Percentiles rank a stretch among this genome's conserved stretches.
Conservation (phyloP, 2,888 invertebrate genomes). For the Listrodromus nycthemerus region DNA sequence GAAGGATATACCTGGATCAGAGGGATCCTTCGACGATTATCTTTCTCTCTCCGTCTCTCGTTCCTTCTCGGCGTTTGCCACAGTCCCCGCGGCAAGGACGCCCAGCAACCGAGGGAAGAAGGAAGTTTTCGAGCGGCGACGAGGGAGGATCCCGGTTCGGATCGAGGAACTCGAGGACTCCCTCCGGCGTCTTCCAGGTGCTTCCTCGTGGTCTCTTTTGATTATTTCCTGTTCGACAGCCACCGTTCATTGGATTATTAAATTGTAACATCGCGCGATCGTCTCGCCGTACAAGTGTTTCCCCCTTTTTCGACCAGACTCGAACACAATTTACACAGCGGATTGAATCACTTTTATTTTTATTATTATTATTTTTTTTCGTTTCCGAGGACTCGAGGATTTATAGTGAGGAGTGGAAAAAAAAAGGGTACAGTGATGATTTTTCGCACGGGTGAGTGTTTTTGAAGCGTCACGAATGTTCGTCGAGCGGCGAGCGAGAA, state of each 20-base stretch:
- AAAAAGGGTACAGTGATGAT: neutral
- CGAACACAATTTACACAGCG: neutral
- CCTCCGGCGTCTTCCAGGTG: slow-evolving; percentile 57
- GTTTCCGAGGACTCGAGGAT: slow-evolving; percentile 50
- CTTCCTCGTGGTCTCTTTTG: neutral
- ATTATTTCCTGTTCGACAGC: slow-evolving; percentile 35
- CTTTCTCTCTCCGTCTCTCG: slow-evolving; percentile 38
- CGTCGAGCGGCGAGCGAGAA: slow-evolving; percentile 12
- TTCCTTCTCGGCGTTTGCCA: slow-evolving; percentile 61
- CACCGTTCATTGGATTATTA: slow-evolving; percentile 30
- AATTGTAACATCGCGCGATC: slow-evolving; percentile 27
- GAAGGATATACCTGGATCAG: slow-evolving; percentile 39
- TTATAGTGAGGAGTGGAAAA: slow-evolving; percentile 59
- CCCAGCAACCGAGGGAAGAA: slow-evolving; percentile 52
- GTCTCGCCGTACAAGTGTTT: slow-evolving; percentile 9
- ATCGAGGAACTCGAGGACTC: slow-evolving; percentile 45
- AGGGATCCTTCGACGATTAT: slow-evolving; percentile 37
- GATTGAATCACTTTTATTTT: slow-evolving; percentile 2
- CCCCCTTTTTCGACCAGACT: neutral
- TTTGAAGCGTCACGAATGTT: slow-evolving; percentile 6
- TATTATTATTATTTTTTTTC: neutral
- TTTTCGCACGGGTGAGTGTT: neutral
- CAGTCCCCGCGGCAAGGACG: slow-evolving; percentile 73
- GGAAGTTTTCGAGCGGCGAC: slow-evolving; percentile 58
- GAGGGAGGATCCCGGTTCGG: slow-evolving; percentile 63